Base-by-base conservation (phyloP, 2,888 invertebrate genomes). In the Epirrhoe tristata region DNA sequence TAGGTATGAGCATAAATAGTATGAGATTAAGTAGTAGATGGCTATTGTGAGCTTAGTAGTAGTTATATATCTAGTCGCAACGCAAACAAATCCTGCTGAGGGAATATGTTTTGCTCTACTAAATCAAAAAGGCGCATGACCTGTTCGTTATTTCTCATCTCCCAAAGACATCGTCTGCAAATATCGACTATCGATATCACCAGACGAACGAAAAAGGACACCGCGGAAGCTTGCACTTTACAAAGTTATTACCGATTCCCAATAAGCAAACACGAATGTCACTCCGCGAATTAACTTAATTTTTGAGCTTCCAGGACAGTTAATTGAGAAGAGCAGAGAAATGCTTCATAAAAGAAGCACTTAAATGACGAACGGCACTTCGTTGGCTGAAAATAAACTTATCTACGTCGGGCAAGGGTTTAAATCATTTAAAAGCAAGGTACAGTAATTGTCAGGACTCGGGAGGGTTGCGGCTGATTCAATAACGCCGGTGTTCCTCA, bases 211-310 rank as follows among this genome's bases (percentile, higher is more conserved):
- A 62, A 55, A 65, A 65, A 68, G 36, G n/a, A 16, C 74, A 68
- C 64, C 69, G 71, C 46, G 14, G 53, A 66, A 65, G 79, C 77
- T 81, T 72, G 70, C 79, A 77, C 80, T 60, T 87, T 87, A 89
- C 81, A 79, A 89, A 88, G 89, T 88, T 89, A 91, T 81, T 79
- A 80, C 78, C 90, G 86, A 90, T 90, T 86, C 84, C 82, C 90
- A 88, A 90, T 91, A 90, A 88, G 88, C 84, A 93, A 92, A 93
- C 89, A 91, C 85, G 72, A 82, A 74, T 74, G 76, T 77, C 84
- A 86, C 88, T 90, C 87, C 80, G n/a, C n/a, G 87, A 87, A 89
- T 93, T 93, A 94, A 94, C 93, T 94, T 93, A 93, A 94, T 94
- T 93, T 93, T 93, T 93, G 93, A 85, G 89, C 91, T 86, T 84